Evolutionary conservation across 2,797 vertebrate genomes (phyloP).

Genomic region (Molossus molossus): DNA sequence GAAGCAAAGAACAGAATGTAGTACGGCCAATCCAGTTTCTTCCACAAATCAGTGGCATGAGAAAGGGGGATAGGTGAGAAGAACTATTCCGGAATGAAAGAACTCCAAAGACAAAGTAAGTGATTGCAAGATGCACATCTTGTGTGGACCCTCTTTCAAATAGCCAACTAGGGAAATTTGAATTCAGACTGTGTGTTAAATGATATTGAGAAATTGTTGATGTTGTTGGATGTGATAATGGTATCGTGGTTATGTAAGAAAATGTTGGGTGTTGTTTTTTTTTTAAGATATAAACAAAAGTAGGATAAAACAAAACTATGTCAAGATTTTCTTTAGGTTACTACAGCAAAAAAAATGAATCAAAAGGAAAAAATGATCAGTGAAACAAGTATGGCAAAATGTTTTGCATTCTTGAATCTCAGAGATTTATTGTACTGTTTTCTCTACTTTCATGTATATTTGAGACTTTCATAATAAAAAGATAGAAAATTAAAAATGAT

Average conservation of each 20-base stretch:
- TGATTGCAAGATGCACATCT: background rate
- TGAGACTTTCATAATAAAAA: conserved; percentile 43
- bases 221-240: background rate
- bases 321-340: background rate
- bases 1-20: background rate
- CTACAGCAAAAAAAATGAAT: background rate
- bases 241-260: conserved; percentile 15
- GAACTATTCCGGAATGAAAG: background rate
- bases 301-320: conserved; percentile 52
- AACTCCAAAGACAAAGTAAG: conserved; percentile 15
- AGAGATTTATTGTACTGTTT: background rate
- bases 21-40: background rate
- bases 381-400: conserved; percentile 47
- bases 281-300: conserved; percentile 16
- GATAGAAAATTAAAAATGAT: background rate
- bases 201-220: background rate
- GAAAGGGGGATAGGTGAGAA: background rate
- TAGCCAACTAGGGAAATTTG: background rate
- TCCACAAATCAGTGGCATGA: background rate
- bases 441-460: background rate
- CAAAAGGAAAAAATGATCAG: background rate
- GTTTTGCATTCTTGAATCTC: background rate
- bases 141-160: background rate
- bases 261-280: background rate
- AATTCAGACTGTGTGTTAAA: background rate